Base-by-base conservation (phyloP, 2,113 vertebrate species). In the Apteryx owenii region DNA sequence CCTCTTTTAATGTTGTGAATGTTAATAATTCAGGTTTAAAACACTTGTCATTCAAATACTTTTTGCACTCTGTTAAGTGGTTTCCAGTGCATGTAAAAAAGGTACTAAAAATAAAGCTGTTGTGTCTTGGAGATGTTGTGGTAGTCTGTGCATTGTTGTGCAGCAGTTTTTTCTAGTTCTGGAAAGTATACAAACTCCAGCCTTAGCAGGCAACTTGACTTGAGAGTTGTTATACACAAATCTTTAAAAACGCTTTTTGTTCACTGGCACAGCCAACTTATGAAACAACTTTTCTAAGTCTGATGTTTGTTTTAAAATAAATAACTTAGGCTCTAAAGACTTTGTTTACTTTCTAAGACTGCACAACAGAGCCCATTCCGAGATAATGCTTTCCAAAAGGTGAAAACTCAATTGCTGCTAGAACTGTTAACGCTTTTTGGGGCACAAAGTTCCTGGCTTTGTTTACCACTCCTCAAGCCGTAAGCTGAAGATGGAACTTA, bases 31-130 rank as follows among this genome's bases (percentile, higher is more conserved):
- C n/a, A 10, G 10, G 3, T 38, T 23, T 17, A 11, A 64, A 46
- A 29, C 14, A 12, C 0, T 0, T 56, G 29, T 53, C 4, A 1
- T 51, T 77, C 36, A 20, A 18, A 38, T 62, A 26, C 44, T n/a
- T 20, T 6, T 19, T 77, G 60, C 36, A 3, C 28, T 86, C 79
- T 60, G 48, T 42, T 8, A 38, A 54, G 42, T 69, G 64, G 5
- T 65, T 95, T 48, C 53, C 26, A 71, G 46, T 46, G 26, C 4
- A 0, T 20, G 36, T 58, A 25, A 36, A 4, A 91, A 82, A 12
- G 40, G 26, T 28, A 31, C 56, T 60, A 60, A 60, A 60, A 60
- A 60, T 60, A 60, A 53, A 80, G 16, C 58, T 90, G 3, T 46
- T 12, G 8, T 66, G 33, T 64, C 42, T 85, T 50, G 42, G 61